Evolutionary conservation across 2,888 invertebrate species (phyloP), one percentile per base, ranked within the genome.

Genomic region (Hyposoter dolosus): DNA sequence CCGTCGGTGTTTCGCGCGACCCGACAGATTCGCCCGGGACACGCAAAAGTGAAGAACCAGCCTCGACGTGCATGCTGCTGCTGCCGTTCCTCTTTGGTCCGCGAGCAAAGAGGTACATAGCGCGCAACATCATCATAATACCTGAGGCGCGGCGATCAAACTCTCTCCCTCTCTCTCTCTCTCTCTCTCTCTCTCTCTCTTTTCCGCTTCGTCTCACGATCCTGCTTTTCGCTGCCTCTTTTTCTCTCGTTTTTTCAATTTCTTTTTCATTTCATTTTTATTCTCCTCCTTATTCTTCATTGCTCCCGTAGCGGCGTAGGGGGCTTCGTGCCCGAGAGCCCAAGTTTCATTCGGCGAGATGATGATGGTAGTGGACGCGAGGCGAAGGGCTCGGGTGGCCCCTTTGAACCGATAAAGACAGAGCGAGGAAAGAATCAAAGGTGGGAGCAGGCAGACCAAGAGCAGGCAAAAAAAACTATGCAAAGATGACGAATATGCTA

Each of bases 21-120:
- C 88, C 86, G 72, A 87, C 87, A 90, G 89, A 90, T 89, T 89
- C 89, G 83, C 89, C 88, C 88, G 88, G 88, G 87, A 90, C 88
- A 90, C 88, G 89, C 89, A 90, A 89, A 90, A 90, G 90, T 88
- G 89, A 89, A 88, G 87, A 88, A 88, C 87, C 88, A 82, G 85
- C 87, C 83, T 84, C 77, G 84, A 83, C 82, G 82, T 84, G 85
- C 84, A 84, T 79, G 74, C 78, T 71, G 66, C 78, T 71, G 66
- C 76, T 65, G 76, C 40, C 40, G 76, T 83, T 82, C 82, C 80
- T 86, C 76, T 83, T 71, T 76, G 71, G 66, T 83, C 60, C 71
- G 28, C 60, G 71, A 80, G 80, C 78, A 78, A 65, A 72, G 74
- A 84, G 53, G 47, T 66, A 68, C 65, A 75, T 68, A 81, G 60